A percentile compares a stretch with the other conserved stretches of the same genome.
Evolutionary conservation across 2,113 vertebrate genomes (phyloP).

Genomic region (Eonycteris spelaea): DNA sequence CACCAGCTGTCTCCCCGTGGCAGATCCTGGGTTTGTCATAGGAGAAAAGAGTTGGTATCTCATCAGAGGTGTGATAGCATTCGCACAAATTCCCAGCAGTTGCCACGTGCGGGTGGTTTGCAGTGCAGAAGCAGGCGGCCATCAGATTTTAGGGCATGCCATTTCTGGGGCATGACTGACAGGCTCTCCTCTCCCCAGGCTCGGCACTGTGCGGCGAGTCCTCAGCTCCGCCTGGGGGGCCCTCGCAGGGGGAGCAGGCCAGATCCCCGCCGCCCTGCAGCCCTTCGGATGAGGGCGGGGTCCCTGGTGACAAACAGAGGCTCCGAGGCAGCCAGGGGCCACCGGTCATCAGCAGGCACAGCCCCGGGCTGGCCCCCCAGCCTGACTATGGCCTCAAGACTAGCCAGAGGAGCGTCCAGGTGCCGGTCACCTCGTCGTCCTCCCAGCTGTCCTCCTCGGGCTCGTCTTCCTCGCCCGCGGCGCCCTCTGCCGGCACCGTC

Average conservation of each 20-base stretch:
- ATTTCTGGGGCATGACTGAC: rapidly evolving
- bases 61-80: not conserved
- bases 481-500: conserved; percentile 74
- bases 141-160: rapidly evolving
- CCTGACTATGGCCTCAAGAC: conserved; percentile 59
- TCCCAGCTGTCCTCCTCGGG: conserved; percentile 79
- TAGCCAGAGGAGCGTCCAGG: conserved; percentile 53
- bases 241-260: conserved; percentile 57
- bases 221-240: conserved; percentile 51
- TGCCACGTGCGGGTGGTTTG: rapidly evolving
- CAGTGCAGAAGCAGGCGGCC: rapidly evolving
- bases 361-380: conserved; percentile 44
- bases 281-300: conserved; percentile 70
- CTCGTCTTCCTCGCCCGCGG: conserved; percentile 84
- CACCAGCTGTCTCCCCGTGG: rapidly evolving
- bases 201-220: conserved; percentile 74
- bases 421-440: conserved; percentile 60
- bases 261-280: conserved; percentile 58
- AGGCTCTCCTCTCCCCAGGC: conserved; percentile 54
- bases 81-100: not conserved
- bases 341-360: conserved; percentile 64
- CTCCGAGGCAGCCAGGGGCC: conserved; percentile 67
- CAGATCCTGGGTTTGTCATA: not conserved
- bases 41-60: not conserved
- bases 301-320: conserved; percentile 70